These are phyloP conservation scores for Nibea albiflora DNA, from an alignment of 2,113 vertebrate genomes.

Conservation along the genomic window DNA sequence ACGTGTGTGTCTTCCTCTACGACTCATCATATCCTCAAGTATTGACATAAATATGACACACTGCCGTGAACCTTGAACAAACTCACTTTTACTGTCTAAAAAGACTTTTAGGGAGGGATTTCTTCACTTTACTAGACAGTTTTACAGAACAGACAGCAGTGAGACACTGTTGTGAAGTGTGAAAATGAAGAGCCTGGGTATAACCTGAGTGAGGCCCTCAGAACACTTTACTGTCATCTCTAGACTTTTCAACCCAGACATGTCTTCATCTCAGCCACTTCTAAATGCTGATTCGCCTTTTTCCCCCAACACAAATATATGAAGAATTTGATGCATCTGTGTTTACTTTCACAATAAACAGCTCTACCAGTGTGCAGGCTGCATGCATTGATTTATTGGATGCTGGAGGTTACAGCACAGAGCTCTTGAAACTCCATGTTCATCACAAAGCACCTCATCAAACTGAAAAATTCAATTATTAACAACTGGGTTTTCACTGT, in stretches of 20 bases:
- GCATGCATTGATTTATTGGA: background rate
- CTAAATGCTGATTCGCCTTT: background rate
- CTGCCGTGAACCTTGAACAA: background rate
- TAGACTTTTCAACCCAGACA: background rate
- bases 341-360: background rate
- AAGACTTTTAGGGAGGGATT: background rate
- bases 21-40: background rate
- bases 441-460: background rate
- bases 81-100: background rate
- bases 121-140: background rate
- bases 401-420: background rate
- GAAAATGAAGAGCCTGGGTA: background rate
- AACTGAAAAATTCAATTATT: background rate
- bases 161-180: background rate
- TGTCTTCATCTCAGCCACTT: slow-evolving; percentile 1
- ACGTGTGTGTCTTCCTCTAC: background rate
- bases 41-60: background rate
- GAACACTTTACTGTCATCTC: background rate
- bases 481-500: background rate
- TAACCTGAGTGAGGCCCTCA: background rate
- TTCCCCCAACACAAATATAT: background rate
- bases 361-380: background rate
- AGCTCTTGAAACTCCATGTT: background rate
- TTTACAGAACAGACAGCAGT: background rate
- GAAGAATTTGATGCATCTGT: background rate